These are phyloP conservation scores for Platysternon megacephalum DNA, from an alignment of 2,113 vertebrate genomes.

Conservation along the genomic window DNA sequence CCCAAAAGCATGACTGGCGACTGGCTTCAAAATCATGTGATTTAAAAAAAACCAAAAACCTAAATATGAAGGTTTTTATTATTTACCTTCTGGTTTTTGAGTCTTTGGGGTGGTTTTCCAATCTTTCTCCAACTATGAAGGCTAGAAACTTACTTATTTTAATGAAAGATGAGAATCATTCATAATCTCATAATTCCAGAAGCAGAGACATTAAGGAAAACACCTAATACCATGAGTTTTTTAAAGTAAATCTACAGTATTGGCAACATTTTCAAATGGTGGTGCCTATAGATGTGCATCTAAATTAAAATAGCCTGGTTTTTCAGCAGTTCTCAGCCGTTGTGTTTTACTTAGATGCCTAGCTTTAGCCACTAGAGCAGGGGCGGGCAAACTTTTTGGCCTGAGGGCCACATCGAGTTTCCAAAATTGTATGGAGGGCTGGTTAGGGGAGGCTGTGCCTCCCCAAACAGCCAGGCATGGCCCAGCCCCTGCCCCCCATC, in stretches of 20 bases:
- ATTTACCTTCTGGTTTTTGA: neutral
- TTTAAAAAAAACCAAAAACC: neutral
- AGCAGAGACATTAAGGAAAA: neutral
- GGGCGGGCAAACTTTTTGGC: too few species aligned
- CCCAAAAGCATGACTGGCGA: neutral
- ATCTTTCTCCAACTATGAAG: neutral
- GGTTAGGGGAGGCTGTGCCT: too few species aligned
- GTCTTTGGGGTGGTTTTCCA: neutral
- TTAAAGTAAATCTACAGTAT: neutral
- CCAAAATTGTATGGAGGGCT: too few species aligned
- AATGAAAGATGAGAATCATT: neutral
- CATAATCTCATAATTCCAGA: neutral
- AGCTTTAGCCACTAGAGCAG: neutral
- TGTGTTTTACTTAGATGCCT: neutral
- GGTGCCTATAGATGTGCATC: neutral
- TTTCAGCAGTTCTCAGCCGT: neutral
- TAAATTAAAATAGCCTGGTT: neutral
- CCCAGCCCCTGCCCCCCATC: too few species aligned
- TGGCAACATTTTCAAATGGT: slow-evolving; percentile 1
- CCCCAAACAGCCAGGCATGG: too few species aligned
- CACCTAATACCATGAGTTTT: fast-evolving
- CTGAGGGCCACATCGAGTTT: too few species aligned
- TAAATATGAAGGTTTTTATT: neutral
- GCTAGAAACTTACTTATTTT: neutral
- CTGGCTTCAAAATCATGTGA: neutral